Percentiles rank a stretch among this genome's conserved stretches.
These are phyloP conservation scores for Microctonus aethiopoides DNA, from an alignment of 2,888 invertebrate genomes.

Conservation along the genomic window DNA sequence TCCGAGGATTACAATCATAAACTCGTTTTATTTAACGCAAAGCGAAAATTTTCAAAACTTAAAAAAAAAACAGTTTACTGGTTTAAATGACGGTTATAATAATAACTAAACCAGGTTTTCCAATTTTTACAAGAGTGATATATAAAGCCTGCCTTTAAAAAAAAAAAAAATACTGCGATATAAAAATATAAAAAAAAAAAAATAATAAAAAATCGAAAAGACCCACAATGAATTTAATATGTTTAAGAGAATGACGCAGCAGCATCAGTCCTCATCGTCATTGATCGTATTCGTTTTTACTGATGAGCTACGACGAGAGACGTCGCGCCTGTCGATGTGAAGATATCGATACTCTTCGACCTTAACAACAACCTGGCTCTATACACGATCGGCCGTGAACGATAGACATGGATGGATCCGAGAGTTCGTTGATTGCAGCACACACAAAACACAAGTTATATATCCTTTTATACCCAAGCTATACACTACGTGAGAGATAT, in stretches of 20 bases:
- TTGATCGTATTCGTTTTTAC: conserved; percentile 52
- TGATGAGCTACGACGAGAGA: conserved; percentile 61
- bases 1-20: conserved; percentile 8
- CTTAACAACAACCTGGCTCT: conserved; percentile 44
- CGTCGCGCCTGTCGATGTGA: conserved; percentile 58
- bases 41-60: not conserved
- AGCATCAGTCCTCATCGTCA: conserved; percentile 35
- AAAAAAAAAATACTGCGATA: not conserved
- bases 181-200: not conserved
- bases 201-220: not conserved
- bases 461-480: not conserved
- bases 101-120: not conserved
- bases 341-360: conserved; percentile 62
- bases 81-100: not conserved
- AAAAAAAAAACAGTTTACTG: not conserved
- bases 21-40: conserved; percentile 1
- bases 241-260: conserved; percentile 56
- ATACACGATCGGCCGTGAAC: conserved; percentile 9
- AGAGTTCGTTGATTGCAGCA: not conserved
- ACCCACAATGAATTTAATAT: conserved; percentile 2
- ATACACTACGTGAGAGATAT: not conserved
- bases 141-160: not conserved
- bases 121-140: not conserved
- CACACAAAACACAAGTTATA: not conserved
- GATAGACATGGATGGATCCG: not conserved